These are phyloP conservation scores for Xestoiulus laeticollis DNA, from an alignment of 2,888 invertebrate species.

Conservation along the genomic window DNA sequence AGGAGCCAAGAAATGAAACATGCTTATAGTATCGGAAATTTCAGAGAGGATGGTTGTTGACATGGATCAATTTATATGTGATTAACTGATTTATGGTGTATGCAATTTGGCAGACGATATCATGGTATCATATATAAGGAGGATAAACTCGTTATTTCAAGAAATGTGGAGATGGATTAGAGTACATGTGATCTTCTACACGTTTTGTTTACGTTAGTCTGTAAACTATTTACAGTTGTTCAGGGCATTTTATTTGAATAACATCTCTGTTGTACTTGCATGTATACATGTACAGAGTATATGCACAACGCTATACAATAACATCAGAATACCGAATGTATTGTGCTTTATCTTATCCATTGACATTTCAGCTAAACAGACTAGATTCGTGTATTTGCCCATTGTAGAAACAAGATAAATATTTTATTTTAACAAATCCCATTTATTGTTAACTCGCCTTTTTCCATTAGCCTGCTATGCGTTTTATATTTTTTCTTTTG, in stretches of 20 bases:
- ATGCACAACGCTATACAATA: too few relatives aligned
- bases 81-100: neutral
- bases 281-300: too few relatives aligned
- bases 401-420: neutral
- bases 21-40: neutral
- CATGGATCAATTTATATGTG: neutral
- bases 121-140: too few relatives aligned
- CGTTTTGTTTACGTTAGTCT: too few relatives aligned
- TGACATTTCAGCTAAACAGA: neutral
- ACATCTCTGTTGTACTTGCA: too few relatives aligned
- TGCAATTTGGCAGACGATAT: neutral
- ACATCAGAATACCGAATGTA: neutral
- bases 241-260: too few relatives aligned
- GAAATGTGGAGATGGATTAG: too few relatives aligned
- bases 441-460: neutral
- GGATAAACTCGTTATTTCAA: too few relatives aligned
- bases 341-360: neutral
- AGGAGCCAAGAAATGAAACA: neutral
- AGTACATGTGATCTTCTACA: too few relatives aligned
- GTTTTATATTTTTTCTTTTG: neutral
- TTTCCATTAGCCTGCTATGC: neutral
- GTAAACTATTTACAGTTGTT: too few relatives aligned
- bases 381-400: neutral
- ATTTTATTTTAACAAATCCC: neutral
- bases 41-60: neutral